A percentile compares a stretch with the other conserved stretches of the same genome.
Conservation (phyloP, 2,113 vertebrate genomes). For the Sylvietta virens region DNA sequence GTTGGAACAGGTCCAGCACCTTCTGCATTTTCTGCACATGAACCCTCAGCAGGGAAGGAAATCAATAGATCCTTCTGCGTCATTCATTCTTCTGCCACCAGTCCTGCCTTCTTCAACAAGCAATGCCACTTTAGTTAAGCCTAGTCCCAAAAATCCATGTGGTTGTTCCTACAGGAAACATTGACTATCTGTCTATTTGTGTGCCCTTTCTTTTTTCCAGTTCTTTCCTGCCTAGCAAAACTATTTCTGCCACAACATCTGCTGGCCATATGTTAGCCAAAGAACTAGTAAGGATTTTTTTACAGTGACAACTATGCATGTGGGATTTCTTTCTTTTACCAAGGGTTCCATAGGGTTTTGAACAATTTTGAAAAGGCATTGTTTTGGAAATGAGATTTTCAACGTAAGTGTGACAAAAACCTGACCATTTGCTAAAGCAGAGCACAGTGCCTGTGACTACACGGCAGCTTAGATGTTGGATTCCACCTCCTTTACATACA, state of each 20-base stretch:
- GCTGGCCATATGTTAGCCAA: accelerated
- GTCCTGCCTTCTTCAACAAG: neutral
- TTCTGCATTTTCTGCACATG: neutral
- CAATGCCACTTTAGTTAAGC: neutral
- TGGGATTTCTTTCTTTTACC: neutral
- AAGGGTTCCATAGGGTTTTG: neutral
- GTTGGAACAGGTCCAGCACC: neutral
- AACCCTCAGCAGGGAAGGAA: neutral
- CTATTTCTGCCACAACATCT: neutral
- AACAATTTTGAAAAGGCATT: neutral
- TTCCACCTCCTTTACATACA: neutral
- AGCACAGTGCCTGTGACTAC: neutral
- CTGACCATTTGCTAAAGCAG: neutral
- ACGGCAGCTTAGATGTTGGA: neutral
- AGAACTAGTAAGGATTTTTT: neutral
- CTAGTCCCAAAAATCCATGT: neutral
- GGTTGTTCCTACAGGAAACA: neutral
- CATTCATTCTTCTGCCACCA: neutral
- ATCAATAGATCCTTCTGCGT: neutral
- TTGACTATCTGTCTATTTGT: neutral
- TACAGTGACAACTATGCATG: neutral
- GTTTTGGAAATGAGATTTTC: neutral
- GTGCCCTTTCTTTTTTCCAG: neutral
- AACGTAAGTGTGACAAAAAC: neutral
- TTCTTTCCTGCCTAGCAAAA: neutral